Conservation (phyloP, 1,140 invertebrate genomes). For the Calephelis nemesis region DNA sequence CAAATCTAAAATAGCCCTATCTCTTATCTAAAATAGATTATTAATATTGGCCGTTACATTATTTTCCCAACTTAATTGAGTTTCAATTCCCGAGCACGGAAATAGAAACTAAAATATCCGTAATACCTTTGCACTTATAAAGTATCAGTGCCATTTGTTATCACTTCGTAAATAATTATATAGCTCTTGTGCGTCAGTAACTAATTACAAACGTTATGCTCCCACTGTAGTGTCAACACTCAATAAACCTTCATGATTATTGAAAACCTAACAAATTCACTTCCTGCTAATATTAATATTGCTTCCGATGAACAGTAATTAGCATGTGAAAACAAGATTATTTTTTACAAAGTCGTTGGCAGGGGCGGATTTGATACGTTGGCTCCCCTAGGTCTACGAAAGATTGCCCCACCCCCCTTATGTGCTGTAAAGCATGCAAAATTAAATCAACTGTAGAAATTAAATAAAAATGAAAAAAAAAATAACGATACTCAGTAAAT, state of each 20-base stretch:
- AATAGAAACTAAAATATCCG: background rate
- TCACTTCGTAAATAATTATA: constrained; percentile 20
- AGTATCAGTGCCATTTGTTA: background rate
- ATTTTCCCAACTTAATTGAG: no score
- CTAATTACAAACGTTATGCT: constrained; percentile 1
- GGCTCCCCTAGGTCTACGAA: no score
- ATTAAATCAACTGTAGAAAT: no score
- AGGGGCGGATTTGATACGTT: no score
- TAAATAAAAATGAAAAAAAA: no score
- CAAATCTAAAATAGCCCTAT: no score
- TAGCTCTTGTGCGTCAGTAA: constrained; percentile 15
- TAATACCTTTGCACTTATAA: background rate
- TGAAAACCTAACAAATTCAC: constrained; percentile 1
- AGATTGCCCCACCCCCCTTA: no score
- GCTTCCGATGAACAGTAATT: constrained; percentile 3
- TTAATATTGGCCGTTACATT: no score
- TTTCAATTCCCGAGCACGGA: no score
- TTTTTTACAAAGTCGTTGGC: background rate
- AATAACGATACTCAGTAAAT: no score
- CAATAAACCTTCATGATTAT: constrained; percentile 1
- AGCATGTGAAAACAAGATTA: background rate
- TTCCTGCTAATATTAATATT: constrained; percentile 1
- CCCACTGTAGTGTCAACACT: background rate
- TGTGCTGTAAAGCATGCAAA: no score
- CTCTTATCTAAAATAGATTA: no score